phyloP scores from a whole-genome alignment of 2,888 invertebrate genomes.

The Nasonovia ribisnigri region DNA sequence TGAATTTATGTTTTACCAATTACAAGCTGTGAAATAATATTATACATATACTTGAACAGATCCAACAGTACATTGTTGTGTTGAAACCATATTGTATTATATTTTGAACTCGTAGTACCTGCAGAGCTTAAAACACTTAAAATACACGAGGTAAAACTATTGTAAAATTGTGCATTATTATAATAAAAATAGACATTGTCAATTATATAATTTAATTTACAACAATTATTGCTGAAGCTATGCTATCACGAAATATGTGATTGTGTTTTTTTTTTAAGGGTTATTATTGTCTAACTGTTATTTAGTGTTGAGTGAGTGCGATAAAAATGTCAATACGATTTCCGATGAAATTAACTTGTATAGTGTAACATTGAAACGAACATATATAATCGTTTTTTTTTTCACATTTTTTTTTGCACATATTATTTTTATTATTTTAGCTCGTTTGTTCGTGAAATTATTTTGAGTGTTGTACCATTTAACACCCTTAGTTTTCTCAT shows the following conservation, averaged over 20 bases:
- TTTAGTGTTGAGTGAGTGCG: background rate
- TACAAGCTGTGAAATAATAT: background rate
- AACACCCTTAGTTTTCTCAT: background rate
- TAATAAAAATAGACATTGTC: background rate
- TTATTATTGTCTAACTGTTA: background rate
- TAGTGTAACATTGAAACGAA: background rate
- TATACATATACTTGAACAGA: background rate
- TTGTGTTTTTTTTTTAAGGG: background rate
- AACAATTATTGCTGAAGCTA: background rate
- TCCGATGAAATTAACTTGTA: background rate
- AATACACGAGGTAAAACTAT: background rate
- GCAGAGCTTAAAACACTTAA: background rate
- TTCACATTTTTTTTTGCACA: background rate
- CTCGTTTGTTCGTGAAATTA: background rate
- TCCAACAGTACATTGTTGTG: background rate
- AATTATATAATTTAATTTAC: background rate
- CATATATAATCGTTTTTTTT: background rate
- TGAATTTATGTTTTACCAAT: background rate
- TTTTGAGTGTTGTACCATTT: background rate
- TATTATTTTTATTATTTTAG: background rate
- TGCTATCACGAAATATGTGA: background rate
- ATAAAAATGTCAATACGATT: background rate
- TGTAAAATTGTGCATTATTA: background rate
- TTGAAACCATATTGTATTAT: background rate
- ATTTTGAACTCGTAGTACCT: background rate